Evolutionary conservation across 2,113 vertebrate species (phyloP), one percentile per base, ranked within the genome.

Genomic region (Solea solea): DNA sequence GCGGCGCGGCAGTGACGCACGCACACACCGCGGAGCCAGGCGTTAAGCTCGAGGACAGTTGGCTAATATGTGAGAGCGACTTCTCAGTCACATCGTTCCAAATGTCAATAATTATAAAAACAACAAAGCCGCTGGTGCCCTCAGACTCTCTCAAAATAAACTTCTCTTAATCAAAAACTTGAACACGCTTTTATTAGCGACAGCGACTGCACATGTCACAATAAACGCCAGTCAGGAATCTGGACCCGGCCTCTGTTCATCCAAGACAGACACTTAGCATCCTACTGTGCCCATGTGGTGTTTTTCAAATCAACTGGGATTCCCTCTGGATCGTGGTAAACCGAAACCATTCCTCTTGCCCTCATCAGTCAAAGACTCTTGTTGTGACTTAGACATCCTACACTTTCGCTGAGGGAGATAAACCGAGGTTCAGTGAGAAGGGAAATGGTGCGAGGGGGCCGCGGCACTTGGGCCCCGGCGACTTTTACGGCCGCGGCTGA

Each of bases 251-350:
- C 21, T 21, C 64, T 44, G 65, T 15, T 51, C 67, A 57, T 80
- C 39, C 40, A 50, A 77, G 77, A 71, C 77, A 70, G 59, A 81
- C 84, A 74, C 78, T 87, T 84, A 80, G 75, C 80, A 16, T 89
- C 90, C 86, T 50, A 68, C 89, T 87, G 89, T 64, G 86, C 48
- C 85, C 90, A 86, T 89, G 83, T 89, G 88, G 77, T 84, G 81
- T 73, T 88, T 84, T 78, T 80, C 63, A 71, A 64, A 84, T 84
- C 69, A 34, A 39, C 72, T 56, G 66, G 74, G 81, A 79, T 65
- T 84, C 79, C 72, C 84, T 85, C 40, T 40, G 66, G 79, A 71
- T n/a, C 9, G 69, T 45, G 45, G 85, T 84, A 86, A 89, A 86
- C 69, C n/a, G 48, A 85, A 86, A 88, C 89, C 80, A 73, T 74